Conservation (phyloP, 2,888 invertebrate genomes). For the Agrochola circellaris region DNA sequence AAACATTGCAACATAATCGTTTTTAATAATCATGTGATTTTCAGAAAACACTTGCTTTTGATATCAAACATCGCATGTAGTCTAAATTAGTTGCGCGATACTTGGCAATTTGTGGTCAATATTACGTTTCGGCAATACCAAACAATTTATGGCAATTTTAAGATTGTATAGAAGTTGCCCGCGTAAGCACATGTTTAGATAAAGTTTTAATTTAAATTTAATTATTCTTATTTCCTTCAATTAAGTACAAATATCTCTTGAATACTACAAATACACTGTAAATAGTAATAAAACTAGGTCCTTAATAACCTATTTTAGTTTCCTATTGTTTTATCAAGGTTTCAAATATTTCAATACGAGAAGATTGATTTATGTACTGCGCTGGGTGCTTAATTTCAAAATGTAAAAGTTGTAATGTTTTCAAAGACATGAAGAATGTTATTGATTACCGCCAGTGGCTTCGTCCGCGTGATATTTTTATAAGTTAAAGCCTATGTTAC, state of each 20-base stretch:
- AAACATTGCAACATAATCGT: slow-evolving; percentile 53
- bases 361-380: neutral
- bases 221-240: neutral
- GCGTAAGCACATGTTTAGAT: slow-evolving; percentile 4
- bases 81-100: neutral
- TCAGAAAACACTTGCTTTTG: slow-evolving; percentile 24
- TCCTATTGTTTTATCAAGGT: neutral
- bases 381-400: slow-evolving; percentile 7
- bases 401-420: neutral
- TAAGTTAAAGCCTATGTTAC: too few species aligned
- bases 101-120: neutral
- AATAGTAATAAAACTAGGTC: neutral
- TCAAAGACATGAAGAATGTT: neutral
- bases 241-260: slow-evolving; percentile 17
- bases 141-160: neutral
- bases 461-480: too few species aligned
- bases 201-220: neutral
- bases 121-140: neutral
- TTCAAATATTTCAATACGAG: neutral
- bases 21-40: slow-evolving; percentile 42
- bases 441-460: neutral
- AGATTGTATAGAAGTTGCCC: neutral
- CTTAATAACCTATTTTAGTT: neutral
- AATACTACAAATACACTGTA: slow-evolving; percentile 12
- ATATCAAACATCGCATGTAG: slow-evolving; percentile 2